These are phyloP conservation scores for Mus pahari DNA, from an alignment of 2,113 vertebrate genomes.

Conservation along the genomic window DNA sequence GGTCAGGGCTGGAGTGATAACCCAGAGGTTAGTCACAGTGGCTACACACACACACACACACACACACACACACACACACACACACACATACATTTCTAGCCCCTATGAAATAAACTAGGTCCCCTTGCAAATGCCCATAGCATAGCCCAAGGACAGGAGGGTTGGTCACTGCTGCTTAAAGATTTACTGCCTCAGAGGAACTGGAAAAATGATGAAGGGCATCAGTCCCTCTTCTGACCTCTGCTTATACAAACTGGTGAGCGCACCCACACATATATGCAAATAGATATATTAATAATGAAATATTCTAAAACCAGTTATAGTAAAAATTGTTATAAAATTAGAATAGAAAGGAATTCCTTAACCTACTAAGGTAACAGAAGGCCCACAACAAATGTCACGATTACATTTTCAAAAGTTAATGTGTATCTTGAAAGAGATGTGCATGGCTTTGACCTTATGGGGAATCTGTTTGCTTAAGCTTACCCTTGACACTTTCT, in stretches of 20 bases:
- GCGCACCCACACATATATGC: too few species aligned
- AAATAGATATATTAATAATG: neutral
- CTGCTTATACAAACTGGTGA: neutral
- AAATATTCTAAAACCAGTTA: neutral
- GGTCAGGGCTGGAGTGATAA: neutral
- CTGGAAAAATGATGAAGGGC: too few species aligned
- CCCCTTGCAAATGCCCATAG: neutral
- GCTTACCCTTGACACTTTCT: neutral
- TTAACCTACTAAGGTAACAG: neutral
- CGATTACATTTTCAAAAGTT: neutral
- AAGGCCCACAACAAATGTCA: neutral
- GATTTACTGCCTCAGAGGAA: neutral
- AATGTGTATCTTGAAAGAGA: neutral
- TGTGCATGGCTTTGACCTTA: neutral
- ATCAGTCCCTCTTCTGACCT: neutral
- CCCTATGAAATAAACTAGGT: neutral
- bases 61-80: too few species aligned
- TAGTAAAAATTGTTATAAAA: slow-evolving; percentile 3
- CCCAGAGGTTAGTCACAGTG: neutral
- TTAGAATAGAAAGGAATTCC: slow-evolving; percentile 11
- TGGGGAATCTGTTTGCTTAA: neutral
- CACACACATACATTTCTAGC: too few species aligned
- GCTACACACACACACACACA: neutral
- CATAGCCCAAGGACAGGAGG: too few species aligned
- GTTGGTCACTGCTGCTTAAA: neutral